Evolutionary conservation across 2,888 invertebrate species (phyloP).

Genomic region (Lithophane socia): DNA sequence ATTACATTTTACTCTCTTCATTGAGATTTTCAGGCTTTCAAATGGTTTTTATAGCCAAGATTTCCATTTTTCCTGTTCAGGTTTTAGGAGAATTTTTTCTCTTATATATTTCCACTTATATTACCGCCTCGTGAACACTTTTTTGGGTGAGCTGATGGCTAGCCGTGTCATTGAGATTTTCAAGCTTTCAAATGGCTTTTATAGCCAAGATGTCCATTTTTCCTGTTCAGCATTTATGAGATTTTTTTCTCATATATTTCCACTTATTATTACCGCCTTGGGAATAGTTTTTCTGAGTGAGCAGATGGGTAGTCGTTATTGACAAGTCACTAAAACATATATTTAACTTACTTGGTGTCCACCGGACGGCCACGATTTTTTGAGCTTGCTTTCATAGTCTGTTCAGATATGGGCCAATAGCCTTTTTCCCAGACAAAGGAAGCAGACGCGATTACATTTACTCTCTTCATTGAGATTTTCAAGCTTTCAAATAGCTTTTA

Average conservation of each 20-base stretch:
- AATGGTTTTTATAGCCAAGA: not conserved
- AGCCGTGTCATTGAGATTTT: not conserved
- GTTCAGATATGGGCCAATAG: not conserved
- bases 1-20: not conserved
- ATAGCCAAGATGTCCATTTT: not conserved
- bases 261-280: not conserved
- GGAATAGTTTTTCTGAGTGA: too few relatives aligned
- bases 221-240: not conserved
- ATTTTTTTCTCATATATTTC: not conserved
- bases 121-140: too few relatives aligned
- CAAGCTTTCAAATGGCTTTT: not conserved
- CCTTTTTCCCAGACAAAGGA: not conserved
- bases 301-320: too few relatives aligned
- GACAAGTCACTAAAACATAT: too few relatives aligned
- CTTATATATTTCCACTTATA: not conserved
- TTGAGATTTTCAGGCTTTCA: conserved; percentile 1
- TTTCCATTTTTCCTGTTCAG: not conserved
- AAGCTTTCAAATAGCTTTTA: too few relatives aligned
- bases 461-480: conserved; percentile 2
- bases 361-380: not conserved
- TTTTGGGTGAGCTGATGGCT: too few relatives aligned
- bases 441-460: not conserved
- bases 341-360: not conserved
- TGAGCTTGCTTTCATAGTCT: not conserved
- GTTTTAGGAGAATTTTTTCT: not conserved